Evolutionary conservation across 2,113 vertebrate species (phyloP), one percentile per base, ranked within the genome.

Genomic region (Ascaphus truei): DNA sequence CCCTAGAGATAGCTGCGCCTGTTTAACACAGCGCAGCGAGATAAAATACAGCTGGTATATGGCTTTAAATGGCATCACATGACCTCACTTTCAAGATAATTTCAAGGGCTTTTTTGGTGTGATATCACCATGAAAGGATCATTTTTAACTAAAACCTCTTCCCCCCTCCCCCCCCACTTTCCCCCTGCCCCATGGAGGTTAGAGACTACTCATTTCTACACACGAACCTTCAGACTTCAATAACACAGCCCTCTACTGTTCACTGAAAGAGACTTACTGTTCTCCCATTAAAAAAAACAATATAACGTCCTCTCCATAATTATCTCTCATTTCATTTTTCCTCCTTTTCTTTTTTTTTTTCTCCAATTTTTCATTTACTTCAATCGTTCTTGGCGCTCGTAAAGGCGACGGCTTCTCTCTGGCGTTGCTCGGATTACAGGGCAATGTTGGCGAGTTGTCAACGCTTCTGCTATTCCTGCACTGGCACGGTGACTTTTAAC

Each of bases 281-380:
- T 56, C 67, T 71, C 20, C 25, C 27, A 50, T 41, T 16, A 61
- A 45, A 45, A 41, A 61, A 52, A 59, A 12, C 22, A 15, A 52
- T n/a, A 25, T 39, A 39, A 29, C 26, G 23, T 27, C 31, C 26
- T 22, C 33, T 52, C 33, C 48, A 50, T 61, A 69, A 69, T 69
- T 45, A 69, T 52, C 47, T 52, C 33, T 31, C 33, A n/a, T 41
- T 36, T 69, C 30, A 31, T 69, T 59, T 58, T 50, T 37, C 26
- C 18, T 12, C 25, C 22, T 15, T 23, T n/a, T 22, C 27, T 41
- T 45, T 37, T 57, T 58, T 69, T 60, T 50, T 36, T 60, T 59
- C n/a, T n/a, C n/a, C n/a, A 58, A 43, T 58, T 58, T 68, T 68
- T 68, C 66, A 68, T 68, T 68, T 60, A 69, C 56, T 69, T 61